Base-by-base conservation (phyloP, 2,113 vertebrate genomes). In the Butorides virescens region DNA sequence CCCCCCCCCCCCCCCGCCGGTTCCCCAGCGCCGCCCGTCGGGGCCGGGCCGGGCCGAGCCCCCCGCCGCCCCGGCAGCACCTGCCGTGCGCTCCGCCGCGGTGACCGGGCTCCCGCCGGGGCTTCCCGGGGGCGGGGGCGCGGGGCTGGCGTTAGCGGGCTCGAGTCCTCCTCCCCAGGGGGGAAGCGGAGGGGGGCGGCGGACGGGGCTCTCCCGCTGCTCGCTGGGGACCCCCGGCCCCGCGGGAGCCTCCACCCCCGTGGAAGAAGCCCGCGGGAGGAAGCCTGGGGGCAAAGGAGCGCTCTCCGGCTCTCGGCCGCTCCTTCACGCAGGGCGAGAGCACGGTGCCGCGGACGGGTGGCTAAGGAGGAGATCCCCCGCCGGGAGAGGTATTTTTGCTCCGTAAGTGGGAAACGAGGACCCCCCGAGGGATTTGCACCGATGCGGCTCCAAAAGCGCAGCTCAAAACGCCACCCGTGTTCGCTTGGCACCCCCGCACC, bases 371-470 rank as follows among this genome's bases (percentile, higher is more conserved):
- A 21, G 30, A 11, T 75, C 2, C 8, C 47, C 19, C 39, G n/a
- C 76, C 76, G 26, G 62, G 58, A 80, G 58, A 42, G 29, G 10
- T 8, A 10, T 13, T 50, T 75, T 50, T 27, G 32, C 42, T 5
- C 44, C 20, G 0, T 4, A 10, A 49, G n/a, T 21, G 39, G 55
- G 39, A 61, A 77, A 34, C 6, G 59, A 23, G 9, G 42, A 27
- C 1, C 9, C 2, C 9, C 30, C 1, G 27, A 39, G 32, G 4
- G 46, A 16, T 21, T 61, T 29, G 34, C 50, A 4, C 30, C 2
- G 53, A 47, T 13, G 14, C 2, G 19, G n/a, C 58, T 75, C 9
- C 25, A 61, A 72, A 86, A 86, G 19, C 67, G 2, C 44, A 1
- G 21, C 49, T 34, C 39, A 7, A 27, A 44, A 2, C 10, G 3